Evolutionary conservation across 2,113 vertebrate genomes (phyloP).

Genomic region (Crotalus helleri): DNA sequence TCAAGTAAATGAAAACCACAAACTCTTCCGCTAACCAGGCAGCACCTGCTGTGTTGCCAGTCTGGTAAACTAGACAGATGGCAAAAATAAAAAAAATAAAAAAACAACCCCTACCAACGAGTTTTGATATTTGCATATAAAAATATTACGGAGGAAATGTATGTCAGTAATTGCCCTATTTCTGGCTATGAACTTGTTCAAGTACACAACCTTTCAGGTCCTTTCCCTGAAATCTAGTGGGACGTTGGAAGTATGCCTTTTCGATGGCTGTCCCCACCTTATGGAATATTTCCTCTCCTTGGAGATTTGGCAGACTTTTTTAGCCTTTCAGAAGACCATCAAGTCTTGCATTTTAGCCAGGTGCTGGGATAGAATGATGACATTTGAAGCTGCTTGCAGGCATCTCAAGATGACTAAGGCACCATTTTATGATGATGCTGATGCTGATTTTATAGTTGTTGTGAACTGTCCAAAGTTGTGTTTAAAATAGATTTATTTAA

Average conservation of each 20-base stretch:
- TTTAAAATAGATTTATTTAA: background rate
- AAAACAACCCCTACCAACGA: background rate
- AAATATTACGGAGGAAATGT: background rate
- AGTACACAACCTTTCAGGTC: background rate
- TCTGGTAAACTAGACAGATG: slow-evolving; percentile 5
- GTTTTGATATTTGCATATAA: slow-evolving; percentile 33
- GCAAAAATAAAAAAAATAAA: background rate
- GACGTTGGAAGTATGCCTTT: background rate
- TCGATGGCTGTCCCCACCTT: background rate
- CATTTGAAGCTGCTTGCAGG: background rate
- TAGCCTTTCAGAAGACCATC: background rate
- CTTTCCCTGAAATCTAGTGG: background rate
- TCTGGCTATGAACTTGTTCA: slow-evolving; percentile 42
- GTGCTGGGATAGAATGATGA: background rate
- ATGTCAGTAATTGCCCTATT: slow-evolving; percentile 13
- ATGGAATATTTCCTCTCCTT: background rate
- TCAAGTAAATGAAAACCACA: slow-evolving; percentile 1
- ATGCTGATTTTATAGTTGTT: background rate
- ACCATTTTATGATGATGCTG: too few species aligned
- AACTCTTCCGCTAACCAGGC: background rate
- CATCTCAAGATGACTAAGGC: background rate
- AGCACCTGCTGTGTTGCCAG: slow-evolving; percentile 13
- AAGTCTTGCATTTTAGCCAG: background rate
- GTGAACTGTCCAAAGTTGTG: background rate
- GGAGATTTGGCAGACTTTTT: background rate